Conservation (phyloP, 2,888 invertebrate genomes). For the Drosophila mulleri region DNA sequence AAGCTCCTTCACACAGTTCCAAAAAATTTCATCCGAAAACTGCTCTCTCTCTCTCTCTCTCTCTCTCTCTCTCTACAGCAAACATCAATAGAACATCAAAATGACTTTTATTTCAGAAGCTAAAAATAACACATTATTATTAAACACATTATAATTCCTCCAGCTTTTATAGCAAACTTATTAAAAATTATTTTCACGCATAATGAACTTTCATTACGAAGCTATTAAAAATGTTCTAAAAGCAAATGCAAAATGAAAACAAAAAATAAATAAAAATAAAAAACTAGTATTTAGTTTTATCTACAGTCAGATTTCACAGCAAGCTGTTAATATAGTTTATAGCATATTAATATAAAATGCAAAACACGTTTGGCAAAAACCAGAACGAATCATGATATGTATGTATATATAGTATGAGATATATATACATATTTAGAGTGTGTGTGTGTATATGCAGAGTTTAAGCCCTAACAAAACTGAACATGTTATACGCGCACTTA, state of each 20-base stretch:
- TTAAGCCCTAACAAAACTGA: slow-evolving; percentile 45
- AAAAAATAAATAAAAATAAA: neutral
- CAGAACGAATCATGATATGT: slow-evolving; percentile 26
- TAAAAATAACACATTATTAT: neutral
- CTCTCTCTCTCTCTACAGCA: too few relatives aligned
- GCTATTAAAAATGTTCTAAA: slow-evolving; percentile 8
- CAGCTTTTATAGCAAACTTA: neutral
- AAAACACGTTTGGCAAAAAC: slow-evolving; percentile 49
- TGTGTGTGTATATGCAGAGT: neutral
- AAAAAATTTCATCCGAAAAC: neutral
- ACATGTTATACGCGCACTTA: slow-evolving; percentile 64
- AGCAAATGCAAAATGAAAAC: neutral
- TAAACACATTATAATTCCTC: neutral
- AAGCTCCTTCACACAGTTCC: neutral
- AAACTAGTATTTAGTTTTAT: slow-evolving; percentile 14
- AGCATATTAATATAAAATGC: slow-evolving; percentile 43
- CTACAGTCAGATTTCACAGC: slow-evolving; percentile 31
- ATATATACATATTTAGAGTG: neutral
- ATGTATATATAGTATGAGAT: neutral
- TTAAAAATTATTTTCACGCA: slow-evolving; percentile 1
- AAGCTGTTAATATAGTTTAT: slow-evolving; percentile 52
- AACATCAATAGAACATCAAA: slow-evolving; percentile 1
- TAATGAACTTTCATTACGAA: slow-evolving; percentile 1
- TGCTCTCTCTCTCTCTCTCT: neutral
- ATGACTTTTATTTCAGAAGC: neutral